A percentile compares a stretch with the other conserved stretches of the same genome.
phyloP scores from a whole-genome alignment of 2,888 invertebrate species.

The Acleris laterana region DNA sequence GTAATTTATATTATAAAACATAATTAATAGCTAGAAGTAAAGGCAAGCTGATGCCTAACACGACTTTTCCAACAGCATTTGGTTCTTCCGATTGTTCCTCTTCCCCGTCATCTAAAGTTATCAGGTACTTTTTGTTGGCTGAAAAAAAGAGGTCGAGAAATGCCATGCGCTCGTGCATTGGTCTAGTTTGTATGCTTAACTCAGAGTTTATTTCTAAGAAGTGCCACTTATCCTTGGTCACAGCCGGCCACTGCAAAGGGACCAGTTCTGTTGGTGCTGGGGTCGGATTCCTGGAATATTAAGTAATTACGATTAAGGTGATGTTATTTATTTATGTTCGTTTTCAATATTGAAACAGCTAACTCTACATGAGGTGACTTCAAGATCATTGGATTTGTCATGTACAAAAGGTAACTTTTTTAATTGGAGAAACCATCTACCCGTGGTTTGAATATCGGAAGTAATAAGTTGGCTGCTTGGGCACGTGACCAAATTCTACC shows the following conservation, averaged over 20 bases:
- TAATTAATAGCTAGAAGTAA: background rate
- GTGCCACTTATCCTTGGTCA: slow-evolving; percentile 44
- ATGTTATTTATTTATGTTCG: no score
- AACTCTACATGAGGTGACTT: no score
- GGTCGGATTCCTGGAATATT: slow-evolving; percentile 58
- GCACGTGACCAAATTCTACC: no score
- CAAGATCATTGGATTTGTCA: no score
- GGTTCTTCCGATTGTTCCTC: background rate
- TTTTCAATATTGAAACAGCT: no score
- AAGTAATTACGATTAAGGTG: no score
- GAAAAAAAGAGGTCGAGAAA: slow-evolving; percentile 60
- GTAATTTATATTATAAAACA: no score
- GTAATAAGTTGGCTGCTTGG: no score
- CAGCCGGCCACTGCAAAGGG: slow-evolving; percentile 57
- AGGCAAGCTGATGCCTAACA: background rate
- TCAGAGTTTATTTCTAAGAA: slow-evolving; percentile 51
- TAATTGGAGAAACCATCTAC: no score
- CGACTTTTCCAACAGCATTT: background rate
- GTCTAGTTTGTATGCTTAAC: slow-evolving; percentile 44
- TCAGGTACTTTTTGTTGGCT: slow-evolving; percentile 43
- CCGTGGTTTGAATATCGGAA: no score
- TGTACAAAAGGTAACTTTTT: no score
- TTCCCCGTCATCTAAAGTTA: background rate
- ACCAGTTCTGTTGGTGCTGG: slow-evolving; percentile 52
- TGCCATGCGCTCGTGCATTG: slow-evolving; percentile 50